Base-by-base conservation (phyloP, 2,797 vertebrate species). In the Synanceia verrucosa region DNA sequence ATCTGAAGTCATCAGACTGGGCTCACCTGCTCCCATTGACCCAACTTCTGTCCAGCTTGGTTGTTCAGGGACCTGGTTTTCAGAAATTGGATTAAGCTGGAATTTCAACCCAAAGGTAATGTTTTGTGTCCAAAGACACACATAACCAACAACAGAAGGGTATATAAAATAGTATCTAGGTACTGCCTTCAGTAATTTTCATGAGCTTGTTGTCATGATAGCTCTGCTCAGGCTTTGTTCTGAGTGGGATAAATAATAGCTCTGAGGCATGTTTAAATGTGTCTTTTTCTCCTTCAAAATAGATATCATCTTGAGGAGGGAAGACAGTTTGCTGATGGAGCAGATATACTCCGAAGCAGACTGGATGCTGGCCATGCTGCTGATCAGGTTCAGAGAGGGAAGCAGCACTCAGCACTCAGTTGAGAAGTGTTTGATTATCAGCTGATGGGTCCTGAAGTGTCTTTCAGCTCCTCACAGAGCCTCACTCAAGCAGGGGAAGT, bases 321-420 rank as follows among this genome's bases (percentile, higher is more conserved):
- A 31, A 65, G 77, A 79, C 61, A 51, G 64, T 84, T 78, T 86
- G 86, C 88, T 89, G 90, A 91, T 79, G 29, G 37, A 56, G 85
- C 75, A 88, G 51, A 89, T 76, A 65, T 55, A 59, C 33, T 28
- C 24, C 10, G 71, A 28, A 67, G 53, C 57, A 65, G 68, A 59
- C 39, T 64, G 68, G 78, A 79, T 39, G 48, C 47, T 73, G 78
- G 66, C 74, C 66, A 37, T 79, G 74, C 64, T 52, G 82, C 68
- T 70, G 74, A 85, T 62, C 19, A 4, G 47, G 70, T 56, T 85
- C 80, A 76, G 59, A 79, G 57, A 69, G 37, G 12, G 63, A 70
- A 53, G 64, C 61, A 41, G 59, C n/a, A 3, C 44, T 71, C 61
- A 41, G 59, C n/a, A 3, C 44, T 71, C 53, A 7, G 34, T 56